Base-by-base conservation (phyloP, 2,113 vertebrate genomes). In the Dascyllus trimaculatus region DNA sequence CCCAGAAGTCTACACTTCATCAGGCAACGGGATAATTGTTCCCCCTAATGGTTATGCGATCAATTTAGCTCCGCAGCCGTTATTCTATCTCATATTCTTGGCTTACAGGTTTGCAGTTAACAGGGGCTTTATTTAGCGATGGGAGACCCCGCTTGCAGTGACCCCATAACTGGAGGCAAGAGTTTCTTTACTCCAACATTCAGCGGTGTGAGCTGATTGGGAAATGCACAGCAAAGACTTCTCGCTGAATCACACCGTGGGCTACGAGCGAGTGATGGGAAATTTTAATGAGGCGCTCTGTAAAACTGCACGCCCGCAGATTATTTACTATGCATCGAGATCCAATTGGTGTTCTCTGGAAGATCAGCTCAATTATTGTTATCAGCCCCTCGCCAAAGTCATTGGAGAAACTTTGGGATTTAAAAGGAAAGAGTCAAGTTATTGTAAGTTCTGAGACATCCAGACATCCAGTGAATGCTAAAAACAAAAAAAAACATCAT, bases 231-330 rank as follows among this genome's bases (percentile, higher is more conserved):
- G 64, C 13, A 10, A 57, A 73, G 65, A 77, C 70, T 70, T 71
- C 76, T 86, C 58, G 1, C 43, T 57, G 76, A 84, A 78, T 84
- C 68, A 57, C 81, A 81, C 86, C 38, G 71, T 73, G 38, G 86
- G 80, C 87, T 66, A 69, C 7, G 22, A 82, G 73, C 58, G 67
- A 81, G 74, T 72, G 81, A 76, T 79, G 72, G 75, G 72, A 85
- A 75, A 82, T 79, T 90, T 89, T 87, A 90, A 90, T 87, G 85
- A 91, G 84, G 61, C 58, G 40, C 29, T 70, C 48, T 45, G 62
- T 64, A 62, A 86, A 81, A 66, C 19, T 21, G 2, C 43, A 80
- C 0, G 69, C 65, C 78, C 21, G 40, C 48, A 25, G 66, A 88
- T 84, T 86, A 82, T 88, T 76, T 75, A 71, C 71, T 22, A 29